Evolutionary conservation across 2,113 vertebrate species (phyloP), one percentile per base, ranked within the genome.

Genomic region (Chaetodon trifascialis): DNA sequence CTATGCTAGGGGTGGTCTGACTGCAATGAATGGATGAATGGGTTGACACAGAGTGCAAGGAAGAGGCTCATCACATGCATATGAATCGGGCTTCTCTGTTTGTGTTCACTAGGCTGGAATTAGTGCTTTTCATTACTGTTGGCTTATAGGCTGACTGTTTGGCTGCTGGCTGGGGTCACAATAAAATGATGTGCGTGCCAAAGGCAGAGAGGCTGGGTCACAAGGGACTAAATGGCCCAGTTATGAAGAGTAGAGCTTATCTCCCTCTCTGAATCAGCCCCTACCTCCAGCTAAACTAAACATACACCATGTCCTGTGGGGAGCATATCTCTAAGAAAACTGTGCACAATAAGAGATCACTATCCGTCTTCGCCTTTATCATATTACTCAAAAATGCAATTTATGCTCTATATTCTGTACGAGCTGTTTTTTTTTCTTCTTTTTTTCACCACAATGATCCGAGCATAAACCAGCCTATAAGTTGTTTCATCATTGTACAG

Each of bases 121-220:
- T 94, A 93, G 90, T 84, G 83, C 87, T 94, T 94, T 94, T 94
- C 94, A 95, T 94, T 94, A 94, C 86, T 81, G 86, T 85, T 88
- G 91, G 91, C 91, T 93, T 87, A 88, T 74, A 82, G 92, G 76
- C 84, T 74, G 88, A 84, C 86, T 92, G 88, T 92, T 89, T 92
- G 92, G 90, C 91, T 87, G 91, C 69, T 54, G 88, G 86, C 88
- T 91, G 86, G 89, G 94, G 94, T 93, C 90, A 93, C 88, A 90
- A 91, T 93, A 88, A 94, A 94, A 94, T 91, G 83, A 92, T 93
- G 90, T 93, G 91, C 91, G 94, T 91, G 94, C 93, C 93, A 92
- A 92, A 90, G 89, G 90, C 85, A 85, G 89, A 80, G 83, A 90
- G 90, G 84, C 92, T 83, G 84, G 86, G 92, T 93, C 93, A 91